phyloP scores from a whole-genome alignment of 1,140 invertebrate species.

The Paraescarpia echinospica region DNA sequence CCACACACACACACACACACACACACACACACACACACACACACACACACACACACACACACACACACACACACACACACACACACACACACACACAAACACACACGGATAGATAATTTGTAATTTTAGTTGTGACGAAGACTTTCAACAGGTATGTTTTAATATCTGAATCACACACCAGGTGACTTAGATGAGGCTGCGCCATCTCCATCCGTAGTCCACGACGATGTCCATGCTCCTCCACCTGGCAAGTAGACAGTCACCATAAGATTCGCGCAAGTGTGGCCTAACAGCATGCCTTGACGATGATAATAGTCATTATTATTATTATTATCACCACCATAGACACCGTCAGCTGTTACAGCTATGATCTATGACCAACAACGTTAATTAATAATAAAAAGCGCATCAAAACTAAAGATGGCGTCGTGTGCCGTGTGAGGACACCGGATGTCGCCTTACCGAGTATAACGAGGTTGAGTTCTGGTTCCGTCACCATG shows the following conservation, averaged over 20 bases:
- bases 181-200: background rate
- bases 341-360: background rate
- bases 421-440: background rate
- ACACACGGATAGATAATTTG: background rate
- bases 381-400: background rate
- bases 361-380: background rate
- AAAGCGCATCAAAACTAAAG: background rate
- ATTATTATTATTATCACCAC: background rate
- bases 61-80: no score
- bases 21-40: no score
- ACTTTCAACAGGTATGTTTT: background rate
- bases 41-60: no score
- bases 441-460: background rate
- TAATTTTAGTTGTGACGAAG: background rate
- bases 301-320: background rate
- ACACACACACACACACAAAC: background rate
- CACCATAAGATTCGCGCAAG: no score
- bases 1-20: no score
- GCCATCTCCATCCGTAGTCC: slow-evolving; percentile 8
- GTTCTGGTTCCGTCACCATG: slow-evolving; percentile 6
- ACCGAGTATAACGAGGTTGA: slow-evolving; percentile 2
- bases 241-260: slow-evolving; percentile 6
- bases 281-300: background rate
- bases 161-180: background rate
- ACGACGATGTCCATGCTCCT: slow-evolving; percentile 16